Conservation (phyloP, 2,888 invertebrate genomes). For the Elmis aenea region DNA sequence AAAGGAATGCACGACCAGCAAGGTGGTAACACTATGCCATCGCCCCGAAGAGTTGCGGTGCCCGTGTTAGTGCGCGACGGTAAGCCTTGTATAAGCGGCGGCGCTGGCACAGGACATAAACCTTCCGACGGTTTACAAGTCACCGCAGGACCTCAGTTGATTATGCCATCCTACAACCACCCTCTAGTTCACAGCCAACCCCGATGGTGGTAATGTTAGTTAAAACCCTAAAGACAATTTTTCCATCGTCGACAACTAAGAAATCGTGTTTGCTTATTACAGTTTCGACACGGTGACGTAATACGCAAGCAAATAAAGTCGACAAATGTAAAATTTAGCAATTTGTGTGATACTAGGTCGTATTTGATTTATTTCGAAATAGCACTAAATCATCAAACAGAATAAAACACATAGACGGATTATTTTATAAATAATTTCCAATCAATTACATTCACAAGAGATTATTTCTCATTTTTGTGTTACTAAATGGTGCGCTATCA, state of each 20-base stretch:
- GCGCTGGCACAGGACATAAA: constrained; percentile 26
- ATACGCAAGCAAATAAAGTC: too few relatives aligned
- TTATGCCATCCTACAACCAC: constrained; percentile 43
- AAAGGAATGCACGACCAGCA: constrained; percentile 67
- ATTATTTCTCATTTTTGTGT: too few relatives aligned
- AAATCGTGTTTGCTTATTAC: too few relatives aligned
- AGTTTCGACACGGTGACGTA: too few relatives aligned
- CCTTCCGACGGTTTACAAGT: constrained; percentile 34
- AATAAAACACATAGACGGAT: too few relatives aligned
- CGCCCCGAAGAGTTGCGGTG: constrained; percentile 88
- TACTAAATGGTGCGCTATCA: constrained; percentile 11
- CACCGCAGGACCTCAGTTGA: constrained; percentile 35
- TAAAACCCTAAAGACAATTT: neutral
- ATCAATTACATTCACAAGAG: too few relatives aligned
- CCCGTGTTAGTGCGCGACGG: constrained; percentile 93
- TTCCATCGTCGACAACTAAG: too few relatives aligned
- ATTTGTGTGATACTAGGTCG: too few relatives aligned
- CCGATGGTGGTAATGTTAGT: constrained; percentile 35
- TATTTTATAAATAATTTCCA: too few relatives aligned
- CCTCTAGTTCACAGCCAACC: constrained; percentile 47
- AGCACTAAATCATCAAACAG: too few relatives aligned
- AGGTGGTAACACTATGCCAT: constrained; percentile 52
- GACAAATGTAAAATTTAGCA: too few relatives aligned
- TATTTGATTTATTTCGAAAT: too few relatives aligned
- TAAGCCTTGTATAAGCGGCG: constrained; percentile 74